Evolutionary conservation across 2,113 vertebrate species (phyloP).

Genomic region (Elephas maximus): DNA sequence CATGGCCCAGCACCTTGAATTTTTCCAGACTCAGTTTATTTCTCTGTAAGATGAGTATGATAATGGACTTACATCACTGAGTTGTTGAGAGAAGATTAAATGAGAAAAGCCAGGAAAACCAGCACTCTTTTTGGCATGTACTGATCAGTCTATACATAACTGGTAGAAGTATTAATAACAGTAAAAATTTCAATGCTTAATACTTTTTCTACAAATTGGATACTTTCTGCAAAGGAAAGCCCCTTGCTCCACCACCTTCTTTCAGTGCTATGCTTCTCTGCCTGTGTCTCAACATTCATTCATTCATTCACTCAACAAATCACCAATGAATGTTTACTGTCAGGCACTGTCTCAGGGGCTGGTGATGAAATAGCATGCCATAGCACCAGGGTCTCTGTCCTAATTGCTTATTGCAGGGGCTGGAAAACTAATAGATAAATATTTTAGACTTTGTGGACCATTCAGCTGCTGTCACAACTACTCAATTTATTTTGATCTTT

Average conservation of each 20-base stretch:
- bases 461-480: not conserved
- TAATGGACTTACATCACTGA: rapidly evolving
- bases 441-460: not conserved
- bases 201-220: rapidly evolving
- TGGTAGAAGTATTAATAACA: rapidly evolving
- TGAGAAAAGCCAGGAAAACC: not conserved
- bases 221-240: rapidly evolving
- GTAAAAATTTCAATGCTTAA: rapidly evolving
- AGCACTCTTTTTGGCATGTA: rapidly evolving
- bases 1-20: not conserved
- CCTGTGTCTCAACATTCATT: no score
- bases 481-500: not conserved
- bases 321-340: no score
- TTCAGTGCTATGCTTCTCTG: rapidly evolving
- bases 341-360: not conserved
- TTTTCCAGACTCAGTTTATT: not conserved
- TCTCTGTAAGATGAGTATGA: not conserved
- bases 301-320: not conserved
- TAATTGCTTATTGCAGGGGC: not conserved
- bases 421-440: no score
- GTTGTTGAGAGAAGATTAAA: not conserved
- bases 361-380: rapidly evolving
- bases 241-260: rapidly evolving
- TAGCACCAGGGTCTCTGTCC: not conserved
- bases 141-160: rapidly evolving